Evolutionary conservation across 2,113 vertebrate genomes (phyloP), one percentile per base, ranked within the genome.

Genomic region (Engraulis encrasicolus): DNA sequence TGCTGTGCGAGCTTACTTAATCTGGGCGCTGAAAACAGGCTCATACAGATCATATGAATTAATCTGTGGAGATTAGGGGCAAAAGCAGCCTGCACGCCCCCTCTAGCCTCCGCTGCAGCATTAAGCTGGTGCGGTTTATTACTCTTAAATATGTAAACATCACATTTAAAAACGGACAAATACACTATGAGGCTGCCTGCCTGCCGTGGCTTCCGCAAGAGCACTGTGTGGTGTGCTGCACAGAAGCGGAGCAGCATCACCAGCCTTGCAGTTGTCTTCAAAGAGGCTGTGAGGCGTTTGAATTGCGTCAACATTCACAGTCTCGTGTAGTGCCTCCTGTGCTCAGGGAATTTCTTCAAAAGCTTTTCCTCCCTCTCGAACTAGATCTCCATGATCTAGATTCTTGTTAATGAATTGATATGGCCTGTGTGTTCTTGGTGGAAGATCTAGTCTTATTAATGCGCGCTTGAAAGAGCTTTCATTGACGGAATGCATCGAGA

Each of bases 21-120:
- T 93, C 87, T 88, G 78, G 85, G 14, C 23, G 78, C 58, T 45
- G 87, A 88, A 91, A 92, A 87, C 78, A 77, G 48, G 78, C 85
- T 87, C 89, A 89, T 89, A 89, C 86, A 91, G 90, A 92, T 93
- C 85, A 85, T 90, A 92, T 91, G 87, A 91, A 92, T 93, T 92
- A 94, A 94, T 93, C 92, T 88, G 89, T 83, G 34, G 81, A 85
- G 93, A 94, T 94, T 92, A 92, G 78, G 84, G 91, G 83, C 86
- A 37, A 90, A 90, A 92, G 86, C 85, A 37, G 89, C 85, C 88
- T 87, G 82, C 83, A 89, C 83, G 86, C 81, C 90, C 84, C 79
- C 87, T n/a, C 86, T 86, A 90, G 89, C 91, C 88, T 84, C 58
- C 85, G 84, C 81, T 84, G 83, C 91, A 89, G 92, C 90, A 89